Evolutionary conservation across 53 echinoderm and acorn worm species (phyloP).

Genomic region (Actinopyga echinites): DNA sequence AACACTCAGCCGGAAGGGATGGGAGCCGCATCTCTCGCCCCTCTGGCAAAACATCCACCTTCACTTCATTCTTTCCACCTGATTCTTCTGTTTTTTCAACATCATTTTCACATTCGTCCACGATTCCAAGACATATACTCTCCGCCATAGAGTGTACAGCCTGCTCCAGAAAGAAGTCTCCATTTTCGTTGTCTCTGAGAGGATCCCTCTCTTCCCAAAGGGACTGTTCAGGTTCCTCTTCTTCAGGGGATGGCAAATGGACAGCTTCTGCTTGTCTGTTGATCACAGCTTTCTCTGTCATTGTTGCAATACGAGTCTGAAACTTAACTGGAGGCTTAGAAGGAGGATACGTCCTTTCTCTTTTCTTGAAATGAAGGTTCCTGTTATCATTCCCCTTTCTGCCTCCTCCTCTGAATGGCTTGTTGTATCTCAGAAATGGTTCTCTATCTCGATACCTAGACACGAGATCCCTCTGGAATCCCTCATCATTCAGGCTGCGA

Average conservation of each 20-base stretch:
- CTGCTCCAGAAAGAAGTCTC: slow-evolving; percentile 70
- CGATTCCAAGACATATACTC: slow-evolving; percentile 84
- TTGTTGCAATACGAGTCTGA: neutral
- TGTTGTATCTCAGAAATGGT: slow-evolving; percentile 27
- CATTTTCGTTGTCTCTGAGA: slow-evolving; percentile 39
- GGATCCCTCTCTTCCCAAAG: slow-evolving; percentile 45
- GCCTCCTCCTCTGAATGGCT: slow-evolving; percentile 13
- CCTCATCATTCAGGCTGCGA: neutral
- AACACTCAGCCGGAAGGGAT: slow-evolving; percentile 29
- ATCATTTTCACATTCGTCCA: slow-evolving; percentile 71
- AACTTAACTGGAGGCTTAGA: neutral
- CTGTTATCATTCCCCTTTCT: neutral
- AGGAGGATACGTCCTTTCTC: neutral
- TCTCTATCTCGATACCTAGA: slow-evolving; percentile 21
- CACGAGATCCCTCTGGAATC: slow-evolving; percentile 7
- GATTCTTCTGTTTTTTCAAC: slow-evolving; percentile 43
- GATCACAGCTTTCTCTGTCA: slow-evolving; percentile 3
- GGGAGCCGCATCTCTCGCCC: neutral
- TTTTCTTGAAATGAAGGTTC: slow-evolving; percentile 9
- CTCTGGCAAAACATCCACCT: neutral
- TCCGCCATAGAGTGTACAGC: slow-evolving; percentile 95
- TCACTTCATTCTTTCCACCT: neutral
- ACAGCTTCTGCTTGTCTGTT: neutral
- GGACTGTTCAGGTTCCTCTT: slow-evolving; percentile 7
- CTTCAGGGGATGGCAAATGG: slow-evolving; percentile 7